These are phyloP conservation scores for Connochaetes taurinus DNA, from an alignment of 2,113 vertebrate genomes.

Conservation along the genomic window DNA sequence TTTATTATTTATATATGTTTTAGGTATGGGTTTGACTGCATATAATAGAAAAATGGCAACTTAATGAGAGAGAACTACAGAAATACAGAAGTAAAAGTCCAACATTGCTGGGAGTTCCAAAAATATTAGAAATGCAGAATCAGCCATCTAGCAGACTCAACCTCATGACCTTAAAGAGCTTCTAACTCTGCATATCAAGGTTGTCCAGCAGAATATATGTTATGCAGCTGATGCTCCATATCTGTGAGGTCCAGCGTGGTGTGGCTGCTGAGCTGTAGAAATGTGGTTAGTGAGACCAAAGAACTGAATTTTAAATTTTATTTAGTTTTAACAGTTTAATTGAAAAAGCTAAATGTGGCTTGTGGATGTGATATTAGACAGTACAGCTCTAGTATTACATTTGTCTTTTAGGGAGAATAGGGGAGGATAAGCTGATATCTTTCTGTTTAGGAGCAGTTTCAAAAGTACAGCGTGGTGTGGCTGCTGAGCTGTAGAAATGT, in stretches of 20 bases:
- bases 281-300: neutral
- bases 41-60: no score
- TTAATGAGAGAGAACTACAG: neutral
- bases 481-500: neutral
- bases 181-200: no score
- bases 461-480: neutral
- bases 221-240: rapidly evolving
- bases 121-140: neutral
- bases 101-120: no score
- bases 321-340: neutral
- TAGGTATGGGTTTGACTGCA: neutral
- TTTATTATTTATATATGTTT: neutral
- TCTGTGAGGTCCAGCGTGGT: neutral
- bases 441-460: neutral
- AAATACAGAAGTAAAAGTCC: neutral
- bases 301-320: neutral
- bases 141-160: neutral
- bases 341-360: neutral
- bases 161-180: neutral
- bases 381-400: neutral
- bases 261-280: neutral
- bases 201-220: neutral
- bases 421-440: neutral
- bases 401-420: neutral
- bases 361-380: neutral